These are phyloP conservation scores for Oreochromis mossambicus DNA, from an alignment of 2,797 vertebrate species.

Conservation along the genomic window DNA sequence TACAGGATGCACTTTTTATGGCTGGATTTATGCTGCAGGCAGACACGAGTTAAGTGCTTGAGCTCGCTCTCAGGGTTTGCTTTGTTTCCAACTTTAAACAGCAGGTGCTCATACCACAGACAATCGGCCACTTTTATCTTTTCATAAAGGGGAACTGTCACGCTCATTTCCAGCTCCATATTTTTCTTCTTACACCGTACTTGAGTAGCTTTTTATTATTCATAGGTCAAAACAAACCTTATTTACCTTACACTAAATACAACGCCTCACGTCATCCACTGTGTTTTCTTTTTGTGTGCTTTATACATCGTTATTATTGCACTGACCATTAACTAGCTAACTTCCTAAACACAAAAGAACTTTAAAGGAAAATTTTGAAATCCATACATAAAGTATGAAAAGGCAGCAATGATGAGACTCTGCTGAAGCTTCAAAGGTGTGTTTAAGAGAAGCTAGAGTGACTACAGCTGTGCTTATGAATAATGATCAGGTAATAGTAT, in stretches of 20 bases:
- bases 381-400: not conserved
- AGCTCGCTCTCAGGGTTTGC: not conserved
- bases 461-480: not conserved
- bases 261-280: not conserved
- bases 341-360: not conserved
- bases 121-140: not conserved
- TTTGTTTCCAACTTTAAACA: not conserved
- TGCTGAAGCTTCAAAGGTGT: not conserved
- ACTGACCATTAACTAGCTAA: not conserved
- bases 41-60: not conserved
- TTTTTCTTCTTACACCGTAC: not conserved
- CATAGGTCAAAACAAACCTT: not conserved
- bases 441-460: not conserved
- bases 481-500: not conserved
- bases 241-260: not conserved
- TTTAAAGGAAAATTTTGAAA: not conserved
- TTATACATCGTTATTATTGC: not conserved
- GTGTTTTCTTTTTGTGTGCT: not conserved
- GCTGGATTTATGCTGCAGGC: not conserved
- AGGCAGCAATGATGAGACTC: not conserved
- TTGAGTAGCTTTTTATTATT: not conserved
- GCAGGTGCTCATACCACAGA: not conserved
- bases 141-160: not conserved
- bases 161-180: not conserved
- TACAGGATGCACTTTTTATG: not conserved